Evolutionary conservation across 2,888 invertebrate genomes (phyloP), one percentile per base, ranked within the genome.

Genomic region (Aplocera efformata): DNA sequence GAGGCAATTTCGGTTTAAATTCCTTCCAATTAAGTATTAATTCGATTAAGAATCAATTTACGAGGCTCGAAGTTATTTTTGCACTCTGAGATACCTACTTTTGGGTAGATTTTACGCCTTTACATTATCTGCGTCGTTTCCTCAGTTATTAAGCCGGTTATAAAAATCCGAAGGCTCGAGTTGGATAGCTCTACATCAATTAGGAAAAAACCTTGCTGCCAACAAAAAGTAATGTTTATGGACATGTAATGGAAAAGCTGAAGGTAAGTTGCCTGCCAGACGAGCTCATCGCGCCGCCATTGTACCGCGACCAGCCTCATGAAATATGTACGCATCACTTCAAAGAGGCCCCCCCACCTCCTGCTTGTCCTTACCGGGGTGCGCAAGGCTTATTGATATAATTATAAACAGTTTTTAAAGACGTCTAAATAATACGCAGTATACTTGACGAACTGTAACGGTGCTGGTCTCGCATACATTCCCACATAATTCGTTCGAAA

Each of bases 221-320:
- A 22, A 32, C 31, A 40, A 41, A 38, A 32, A 10, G 29, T 47
- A 27, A 44, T 37, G 39, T 39, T 49, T 37, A 47, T 50, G 45
- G 50, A 36, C 60, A 48, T 56, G 54, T 60, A 61, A 62, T 55
- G 50, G 56, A 58, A 60, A 60, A 67, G 63, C 60, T 36, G 60
- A 66, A 70, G 70, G 67, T 69, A 62, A 63, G 61, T 59, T 58
- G 52, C 64, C 66, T 71, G 79, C 76, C 72, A 79, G 79, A 78
- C 80, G 83, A 80, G 74, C 84, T 79, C 85, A 76, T 78, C 79
- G 73, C 79, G 76, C 58, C 80, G 73, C 75, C 71, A 84, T 86
- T 84, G 85, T 84, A 64, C 66, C 65, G 60, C 68, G 77, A 65
- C 72, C 73, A 66, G 60, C 67, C 79, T 84, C 81, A 84, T 86